These are phyloP conservation scores for Girardia tigrina DNA, from an alignment of 2,888 invertebrate genomes.

Conservation along the genomic window DNA sequence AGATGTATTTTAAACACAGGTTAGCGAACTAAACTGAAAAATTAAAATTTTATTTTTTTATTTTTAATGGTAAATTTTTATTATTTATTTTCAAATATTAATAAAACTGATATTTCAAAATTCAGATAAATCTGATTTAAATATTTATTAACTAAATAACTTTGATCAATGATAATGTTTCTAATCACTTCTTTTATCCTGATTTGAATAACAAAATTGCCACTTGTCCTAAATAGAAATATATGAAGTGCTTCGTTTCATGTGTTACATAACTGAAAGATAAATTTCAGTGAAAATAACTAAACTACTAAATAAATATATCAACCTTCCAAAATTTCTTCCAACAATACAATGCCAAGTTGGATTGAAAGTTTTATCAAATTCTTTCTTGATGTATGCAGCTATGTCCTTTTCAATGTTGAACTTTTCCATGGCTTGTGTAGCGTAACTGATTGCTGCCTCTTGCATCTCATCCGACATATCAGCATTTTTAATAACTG, in stretches of 20 bases:
- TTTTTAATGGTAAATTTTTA: no score
- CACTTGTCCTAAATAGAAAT: conserved; percentile 92
- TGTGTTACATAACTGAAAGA: conserved; percentile 60
- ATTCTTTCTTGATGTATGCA: conserved; percentile 91
- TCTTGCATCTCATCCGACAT: conserved; percentile 99
- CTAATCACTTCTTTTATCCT: conserved; percentile 56
- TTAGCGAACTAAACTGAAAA: no score
- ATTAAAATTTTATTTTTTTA: no score
- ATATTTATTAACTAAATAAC: no score
- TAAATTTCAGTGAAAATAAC: background rate
- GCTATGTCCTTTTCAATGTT: conserved; percentile 98
- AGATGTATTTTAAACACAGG: no score
- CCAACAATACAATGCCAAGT: conserved; percentile 99
- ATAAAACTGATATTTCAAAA: no score
- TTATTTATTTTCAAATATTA: no score
- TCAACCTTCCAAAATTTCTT: conserved; percentile 76
- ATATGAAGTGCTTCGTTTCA: conserved; percentile 93
- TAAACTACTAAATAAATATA: background rate
- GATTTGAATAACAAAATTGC: conserved; percentile 93
- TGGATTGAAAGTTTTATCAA: conserved; percentile 97
- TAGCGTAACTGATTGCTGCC: conserved; percentile 95
- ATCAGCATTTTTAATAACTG: conserved; percentile 98
- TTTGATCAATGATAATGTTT: no score
- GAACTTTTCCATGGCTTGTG: conserved; percentile 92
- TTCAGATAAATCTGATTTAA: no score